Evolutionary conservation across 2,113 vertebrate genomes (phyloP), one percentile per base, ranked within the genome.

Genomic region (Daubentonia madagascariensis): DNA sequence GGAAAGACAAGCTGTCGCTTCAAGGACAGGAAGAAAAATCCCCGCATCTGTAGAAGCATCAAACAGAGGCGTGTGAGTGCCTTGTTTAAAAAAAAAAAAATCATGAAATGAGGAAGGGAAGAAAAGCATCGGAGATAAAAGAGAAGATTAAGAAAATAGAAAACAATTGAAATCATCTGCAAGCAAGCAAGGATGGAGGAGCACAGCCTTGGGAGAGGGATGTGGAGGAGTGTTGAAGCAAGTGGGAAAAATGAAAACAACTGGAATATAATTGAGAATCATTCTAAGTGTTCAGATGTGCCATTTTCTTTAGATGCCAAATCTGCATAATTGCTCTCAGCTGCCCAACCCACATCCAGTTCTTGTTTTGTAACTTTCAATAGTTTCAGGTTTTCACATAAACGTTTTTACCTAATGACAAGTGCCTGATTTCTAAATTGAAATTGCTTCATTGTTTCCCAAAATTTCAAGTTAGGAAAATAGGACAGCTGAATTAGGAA

Each of bases 1-100:
- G 65, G 89, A 89, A 96, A 98, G 97, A 97, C 96, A 97, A 96
- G 97, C 97, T 96, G 92, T 97, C 79, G 18, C 75, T 97, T 97
- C 96, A 98, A 97, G 97, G 92, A 92, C 70, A 86, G 89, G 85
- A 93, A 96, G 93, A 96, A 94, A 96, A 95, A 72, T 94, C 35
- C 57, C 20, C 43, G n/a, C 23, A 59, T 90, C 65, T 94, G 95
- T 97, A 76, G 91, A 83, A 30, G 65, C 80, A 23, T 14, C 73
- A 91, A 8, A 61, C 59, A 63, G 61, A 30, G 87, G 40, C 0
- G 2, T 12, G 13, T 50, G n/a, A 76, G 18, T 54, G 73, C 67
- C 83, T 70, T 43, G 30, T 52, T 72, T 30, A 28, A 45, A 86
- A 67, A 54, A 40, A 85, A 85, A 43, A 85, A 88, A 75, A 65